A percentile compares a stretch with the other conserved stretches of the same genome.
These are phyloP conservation scores for Orestias chungarensis DNA, from an alignment of 2,797 vertebrate genomes.

Conservation along the genomic window DNA sequence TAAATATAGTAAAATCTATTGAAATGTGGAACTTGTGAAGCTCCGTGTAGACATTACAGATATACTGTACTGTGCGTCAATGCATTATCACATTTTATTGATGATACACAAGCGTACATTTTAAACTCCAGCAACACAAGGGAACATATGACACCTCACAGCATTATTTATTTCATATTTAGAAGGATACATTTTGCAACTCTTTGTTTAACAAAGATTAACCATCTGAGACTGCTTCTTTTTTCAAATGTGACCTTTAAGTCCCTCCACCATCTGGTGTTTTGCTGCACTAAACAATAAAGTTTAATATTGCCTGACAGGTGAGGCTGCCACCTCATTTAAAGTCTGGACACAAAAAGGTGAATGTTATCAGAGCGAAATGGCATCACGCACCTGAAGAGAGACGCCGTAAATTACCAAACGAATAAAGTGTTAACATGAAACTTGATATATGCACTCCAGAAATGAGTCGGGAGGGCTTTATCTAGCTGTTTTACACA, in stretches of 20 bases:
- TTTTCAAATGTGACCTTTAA: constrained; percentile 5
- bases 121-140: not conserved
- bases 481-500: constrained; percentile 24
- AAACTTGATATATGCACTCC: constrained; percentile 7
- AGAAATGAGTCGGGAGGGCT: not conserved
- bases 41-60: not conserved
- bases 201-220: not conserved
- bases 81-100: not conserved
- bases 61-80: not conserved
- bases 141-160: not conserved
- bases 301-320: not conserved
- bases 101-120: not conserved
- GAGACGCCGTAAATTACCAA: not conserved
- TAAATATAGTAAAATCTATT: too few relatives aligned
- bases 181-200: not conserved
- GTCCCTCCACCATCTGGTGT: constrained; percentile 8
- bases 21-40: too few relatives aligned
- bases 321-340: not conserved
- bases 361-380: not conserved
- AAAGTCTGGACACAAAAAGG: not conserved
- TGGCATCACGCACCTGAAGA: not conserved
- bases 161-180: not conserved
- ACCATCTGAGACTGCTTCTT: not conserved
- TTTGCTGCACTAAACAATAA: constrained; percentile 3
- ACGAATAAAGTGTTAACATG: constrained; percentile 1